Evolutionary conservation across 2,797 vertebrate species (phyloP), one percentile per base, ranked within the genome.

Genomic region (Amphiprion clarkii): DNA sequence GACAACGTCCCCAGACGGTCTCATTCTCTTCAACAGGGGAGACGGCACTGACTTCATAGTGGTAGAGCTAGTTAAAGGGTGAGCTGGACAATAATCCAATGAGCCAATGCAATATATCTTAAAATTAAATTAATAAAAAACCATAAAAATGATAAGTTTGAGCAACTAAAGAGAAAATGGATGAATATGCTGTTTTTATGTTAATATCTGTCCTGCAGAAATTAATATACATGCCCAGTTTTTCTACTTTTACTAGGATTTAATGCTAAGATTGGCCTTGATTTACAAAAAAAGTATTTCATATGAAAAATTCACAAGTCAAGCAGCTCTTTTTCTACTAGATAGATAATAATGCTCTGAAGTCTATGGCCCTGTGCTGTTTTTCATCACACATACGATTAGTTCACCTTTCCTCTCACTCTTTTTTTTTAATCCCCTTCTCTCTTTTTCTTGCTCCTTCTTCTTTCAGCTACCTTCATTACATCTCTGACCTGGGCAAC

Each of bases 41-140:
- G 98, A 99, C 84, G 98, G 98, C 84, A 99, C 98, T 84, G 98
- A 99, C 94, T 99, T 99, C 89, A 99, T 99, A 78, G 98, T 99
- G 86, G 92, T 99, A 85, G 98, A 99, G 93, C 95, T 99, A 93
- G 98, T 99, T 29, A 99, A 99, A 96, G 98, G 98, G 98, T 99
- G 94, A 94, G 97, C 69, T n/a, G 44, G 44, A 53, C 40, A 40
- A 61, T 72, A 27, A 42, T 16, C 4, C 33, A 9, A 33, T 33
- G 33, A 33, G 33, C 33, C 7, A 33, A 1, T 33, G 33, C 33
- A 33, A 66, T 31, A 58, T 23, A 31, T 62, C 5, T 21, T 67
- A 23, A 48, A 27, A 36, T 67, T 19, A 42, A 2, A 60, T 56
- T 19, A 16, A 48, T 49, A 12, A 25, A 46, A 48, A 1, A 4